Evolutionary conservation across 2,888 invertebrate genomes (phyloP), one percentile per base, ranked within the genome.

Genomic region (Platypus cylindrus): DNA sequence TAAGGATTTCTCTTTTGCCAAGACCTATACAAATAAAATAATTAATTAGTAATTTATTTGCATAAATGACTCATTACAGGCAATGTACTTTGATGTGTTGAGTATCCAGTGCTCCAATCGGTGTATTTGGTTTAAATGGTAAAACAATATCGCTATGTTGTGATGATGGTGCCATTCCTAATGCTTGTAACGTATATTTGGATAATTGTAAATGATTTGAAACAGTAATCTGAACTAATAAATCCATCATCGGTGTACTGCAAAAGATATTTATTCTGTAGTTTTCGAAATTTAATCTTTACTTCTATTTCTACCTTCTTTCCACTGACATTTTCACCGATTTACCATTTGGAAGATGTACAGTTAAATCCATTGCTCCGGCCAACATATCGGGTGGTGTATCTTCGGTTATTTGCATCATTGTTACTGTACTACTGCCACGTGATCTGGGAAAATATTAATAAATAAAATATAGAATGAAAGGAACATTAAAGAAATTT

Each of bases 181-280:
- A 63, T 9, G 75, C 70, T 50, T 75, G 73, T 20, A 80, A 64
- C 15, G 73, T 69, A 59, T 78, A 73, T 43, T 70, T 70, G 39
- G 75, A 72, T 20, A 79, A 74, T 46, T 73, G 71, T 43, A 82
- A 65, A 55, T 75, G 74, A 56, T 76, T 70, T 29, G 71, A 67
- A 29, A 75, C 77, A 26, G 79, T 73, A 46, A 79, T 70, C 54
- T 78, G 77, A 33, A 82, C 74, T 45, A 80, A 65, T 29, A 82
- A 67, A 55, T 81, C 81, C 75, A 80, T 76, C 78, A 81, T 80
- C 20, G 79, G 79, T 15, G 77, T 78, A 55, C 80, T 80, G 63
- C 40, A 64, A 64, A 32, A n/a, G n/a, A n/a, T 3, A 14, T 23
- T n/a, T n/a, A n/a, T n/a, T n/a, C n/a, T n/a, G n/a, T n/a, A n/a